Percentiles rank a stretch among this genome's conserved stretches.
Evolutionary conservation across 2,797 vertebrate species (phyloP).

Genomic region (Leptodactylus fallax): DNA sequence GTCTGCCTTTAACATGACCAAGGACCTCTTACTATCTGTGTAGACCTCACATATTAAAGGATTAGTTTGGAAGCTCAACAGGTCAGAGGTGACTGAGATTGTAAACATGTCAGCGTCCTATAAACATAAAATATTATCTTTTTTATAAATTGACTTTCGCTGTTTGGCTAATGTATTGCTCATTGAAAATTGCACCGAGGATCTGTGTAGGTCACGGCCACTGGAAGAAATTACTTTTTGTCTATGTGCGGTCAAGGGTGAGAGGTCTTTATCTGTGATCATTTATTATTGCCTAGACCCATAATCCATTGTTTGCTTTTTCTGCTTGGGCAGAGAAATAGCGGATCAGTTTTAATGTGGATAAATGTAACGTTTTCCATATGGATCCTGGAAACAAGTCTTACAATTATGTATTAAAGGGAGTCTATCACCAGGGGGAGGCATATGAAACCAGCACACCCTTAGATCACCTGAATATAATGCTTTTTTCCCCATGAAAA

Average conservation of each 20-base stretch:
- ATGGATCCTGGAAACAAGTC: too few relatives aligned
- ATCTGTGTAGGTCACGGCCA: conserved; percentile 27
- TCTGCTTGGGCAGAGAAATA: neutral
- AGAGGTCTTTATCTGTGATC: conserved; percentile 26
- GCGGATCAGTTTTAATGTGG: too few relatives aligned
- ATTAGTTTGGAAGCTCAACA: conserved; percentile 46
- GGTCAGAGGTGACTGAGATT: conserved; percentile 41
- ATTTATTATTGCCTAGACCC: conserved; percentile 13
- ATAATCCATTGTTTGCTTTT: neutral
- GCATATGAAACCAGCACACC: too few relatives aligned
- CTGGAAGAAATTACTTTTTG: conserved; percentile 47
- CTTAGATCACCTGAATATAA: too few relatives aligned
- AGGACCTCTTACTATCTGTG: neutral
- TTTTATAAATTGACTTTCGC: conserved; percentile 47
- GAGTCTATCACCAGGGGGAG: too few relatives aligned
- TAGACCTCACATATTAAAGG: conserved; percentile 26
- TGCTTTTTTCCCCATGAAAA: too few relatives aligned
- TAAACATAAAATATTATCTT: conserved; percentile 45
- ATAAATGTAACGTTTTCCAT: too few relatives aligned
- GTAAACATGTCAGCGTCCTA: conserved; percentile 38
- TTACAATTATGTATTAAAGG: too few relatives aligned
- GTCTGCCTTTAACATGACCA: neutral
- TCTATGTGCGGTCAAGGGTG: neutral
- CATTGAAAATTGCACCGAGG: neutral
- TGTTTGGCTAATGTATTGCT: conserved; percentile 30